Conservation (phyloP, 2,113 vertebrate species). For the Strigops habroptila region DNA sequence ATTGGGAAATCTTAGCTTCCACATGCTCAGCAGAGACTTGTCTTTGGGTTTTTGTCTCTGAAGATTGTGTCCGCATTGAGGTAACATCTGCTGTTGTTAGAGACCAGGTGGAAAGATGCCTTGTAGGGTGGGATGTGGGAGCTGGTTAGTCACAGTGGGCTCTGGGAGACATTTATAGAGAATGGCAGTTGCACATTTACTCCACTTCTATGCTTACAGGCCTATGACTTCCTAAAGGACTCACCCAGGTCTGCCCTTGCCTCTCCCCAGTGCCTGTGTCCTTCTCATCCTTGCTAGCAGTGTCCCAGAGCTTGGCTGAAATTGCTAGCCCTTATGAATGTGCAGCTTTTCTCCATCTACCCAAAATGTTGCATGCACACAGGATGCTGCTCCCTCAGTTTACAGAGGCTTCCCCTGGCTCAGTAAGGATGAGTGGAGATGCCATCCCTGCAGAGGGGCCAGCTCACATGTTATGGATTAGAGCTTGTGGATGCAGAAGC, state of each 20-base stretch:
- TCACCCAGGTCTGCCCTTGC: not conserved
- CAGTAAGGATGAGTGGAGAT: fast-evolving
- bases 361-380: fast-evolving
- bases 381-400: not conserved
- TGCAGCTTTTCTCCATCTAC: not conserved
- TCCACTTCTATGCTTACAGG: not conserved
- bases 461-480: fast-evolving
- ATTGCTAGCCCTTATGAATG: fast-evolving
- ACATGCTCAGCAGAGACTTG: not conserved
- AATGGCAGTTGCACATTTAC: too few species aligned
- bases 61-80: not conserved
- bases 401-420: not conserved
- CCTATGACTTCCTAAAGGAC: not conserved
- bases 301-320: not conserved
- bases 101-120: not conserved
- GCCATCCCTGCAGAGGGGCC: not conserved
- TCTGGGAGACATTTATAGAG: not conserved
- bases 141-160: not conserved
- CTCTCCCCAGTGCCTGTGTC: not conserved
- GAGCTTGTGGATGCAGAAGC: not conserved
- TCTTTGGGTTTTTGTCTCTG: not conserved
- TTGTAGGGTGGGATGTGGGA: not conserved
- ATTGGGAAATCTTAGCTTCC: not conserved
- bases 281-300: not conserved
- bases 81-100: not conserved